Evolutionary conservation across 2,113 vertebrate species (phyloP).

Genomic region (Tautogolabrus adspersus): DNA sequence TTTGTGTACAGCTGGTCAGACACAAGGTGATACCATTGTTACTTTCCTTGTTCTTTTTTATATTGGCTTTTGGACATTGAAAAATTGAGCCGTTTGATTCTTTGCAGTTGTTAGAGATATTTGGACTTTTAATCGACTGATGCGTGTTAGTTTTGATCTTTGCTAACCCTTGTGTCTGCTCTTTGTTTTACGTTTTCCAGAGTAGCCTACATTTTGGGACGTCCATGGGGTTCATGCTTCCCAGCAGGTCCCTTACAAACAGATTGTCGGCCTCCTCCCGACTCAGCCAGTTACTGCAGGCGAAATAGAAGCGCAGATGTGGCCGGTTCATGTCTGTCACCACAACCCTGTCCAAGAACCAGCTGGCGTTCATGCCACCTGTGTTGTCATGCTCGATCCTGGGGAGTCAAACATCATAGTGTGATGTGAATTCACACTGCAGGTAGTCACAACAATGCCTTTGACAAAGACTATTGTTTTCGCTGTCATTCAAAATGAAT

Average conservation of each 20-base stretch:
- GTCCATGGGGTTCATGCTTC: slow-evolving; percentile 94
- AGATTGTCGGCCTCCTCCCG: slow-evolving; percentile 93
- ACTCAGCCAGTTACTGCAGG: slow-evolving; percentile 97
- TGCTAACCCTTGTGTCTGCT: slow-evolving; percentile 12
- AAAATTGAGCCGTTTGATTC: neutral
- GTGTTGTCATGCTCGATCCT: slow-evolving; percentile 99
- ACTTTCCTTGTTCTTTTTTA: neutral
- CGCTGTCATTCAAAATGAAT: too few relatives aligned
- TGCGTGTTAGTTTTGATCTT: neutral
- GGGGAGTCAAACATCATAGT: slow-evolving; percentile 29
- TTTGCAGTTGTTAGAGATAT: neutral
- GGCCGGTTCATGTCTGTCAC: slow-evolving; percentile 96
- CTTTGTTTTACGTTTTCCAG: slow-evolving; percentile 2
- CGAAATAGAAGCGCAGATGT: slow-evolving; percentile 93
- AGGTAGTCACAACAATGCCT: neutral
- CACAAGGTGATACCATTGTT: neutral
- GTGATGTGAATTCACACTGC: slow-evolving; percentile 10
- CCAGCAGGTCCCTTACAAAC: slow-evolving; percentile 91
- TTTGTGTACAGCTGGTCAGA: neutral
- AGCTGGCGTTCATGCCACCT: slow-evolving; percentile 91
- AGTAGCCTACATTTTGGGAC: slow-evolving; percentile 91
- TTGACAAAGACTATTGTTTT: too few relatives aligned
- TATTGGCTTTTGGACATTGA: neutral
- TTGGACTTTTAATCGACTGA: slow-evolving; percentile 7
- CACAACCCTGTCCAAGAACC: slow-evolving; percentile 93